Conservation (phyloP, 2,888 invertebrate genomes). For the Drosophila suboccidentalis region DNA sequence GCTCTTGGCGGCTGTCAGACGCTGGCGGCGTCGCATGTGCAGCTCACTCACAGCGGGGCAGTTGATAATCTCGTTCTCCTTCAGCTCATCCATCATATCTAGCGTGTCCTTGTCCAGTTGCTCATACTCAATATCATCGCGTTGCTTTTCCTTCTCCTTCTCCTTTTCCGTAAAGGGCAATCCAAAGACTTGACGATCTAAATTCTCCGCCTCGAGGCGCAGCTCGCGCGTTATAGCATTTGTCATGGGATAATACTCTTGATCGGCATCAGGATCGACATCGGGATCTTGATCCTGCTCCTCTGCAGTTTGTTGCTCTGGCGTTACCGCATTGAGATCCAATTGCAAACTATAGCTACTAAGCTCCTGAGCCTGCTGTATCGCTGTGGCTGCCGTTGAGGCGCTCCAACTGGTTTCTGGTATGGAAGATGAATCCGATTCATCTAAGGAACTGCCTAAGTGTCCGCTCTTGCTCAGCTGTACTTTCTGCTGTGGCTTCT, state of each 20-base stretch:
- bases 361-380: slow-evolving; percentile 79
- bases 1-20: slow-evolving; percentile 71
- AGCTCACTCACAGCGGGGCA: slow-evolving; percentile 83
- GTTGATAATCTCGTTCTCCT: slow-evolving; percentile 83
- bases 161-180: slow-evolving; percentile 74
- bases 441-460: slow-evolving; percentile 82
- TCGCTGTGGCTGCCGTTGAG: slow-evolving; percentile 82
- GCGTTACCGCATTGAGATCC: slow-evolving; percentile 71
- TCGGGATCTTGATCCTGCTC: slow-evolving; percentile 58
- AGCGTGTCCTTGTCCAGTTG: slow-evolving; percentile 85
- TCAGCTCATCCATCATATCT: slow-evolving; percentile 83
- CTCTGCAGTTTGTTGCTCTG: slow-evolving; percentile 61
- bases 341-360: slow-evolving; percentile 80
- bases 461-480: slow-evolving; percentile 85
- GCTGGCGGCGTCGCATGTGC: slow-evolving; percentile 77
- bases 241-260: slow-evolving; percentile 94
- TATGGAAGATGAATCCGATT: slow-evolving; percentile 86
- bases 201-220: slow-evolving; percentile 92
- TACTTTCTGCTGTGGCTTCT: slow-evolving; percentile 67
- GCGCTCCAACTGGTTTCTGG: slow-evolving; percentile 84
- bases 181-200: slow-evolving; percentile 94
- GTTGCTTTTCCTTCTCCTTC: slow-evolving; percentile 49
- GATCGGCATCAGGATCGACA: slow-evolving; percentile 89
- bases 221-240: slow-evolving; percentile 94
- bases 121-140: slow-evolving; percentile 83